A percentile compares a stretch with the other conserved stretches of the same genome.
These are phyloP conservation scores for Echinometra lucunter DNA, from an alignment of 53 echinoderm and acorn worm genomes.

Conservation along the genomic window DNA sequence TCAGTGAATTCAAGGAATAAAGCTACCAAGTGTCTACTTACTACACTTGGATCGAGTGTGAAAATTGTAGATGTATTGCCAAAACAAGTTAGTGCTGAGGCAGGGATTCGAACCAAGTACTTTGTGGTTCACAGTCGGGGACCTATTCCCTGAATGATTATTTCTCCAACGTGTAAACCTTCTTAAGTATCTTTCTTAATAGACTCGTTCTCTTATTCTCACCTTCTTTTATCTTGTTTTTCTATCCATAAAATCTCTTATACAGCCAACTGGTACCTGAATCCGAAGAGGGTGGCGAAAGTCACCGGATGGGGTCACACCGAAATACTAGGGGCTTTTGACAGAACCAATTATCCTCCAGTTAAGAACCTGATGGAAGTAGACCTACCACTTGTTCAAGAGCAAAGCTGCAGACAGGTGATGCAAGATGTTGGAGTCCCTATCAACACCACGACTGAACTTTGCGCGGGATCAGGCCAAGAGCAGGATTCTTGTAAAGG, in stretches of 20 bases:
- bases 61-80: too few species aligned
- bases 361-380: not conserved
- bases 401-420: not conserved
- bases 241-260: not conserved
- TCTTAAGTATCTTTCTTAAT: too few species aligned
- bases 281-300: not conserved
- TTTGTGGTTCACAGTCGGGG: too few species aligned
- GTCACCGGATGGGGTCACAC: conserved; percentile 42
- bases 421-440: not conserved
- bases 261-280: conserved; percentile 2
- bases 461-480: not conserved
- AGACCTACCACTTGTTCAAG: not conserved
- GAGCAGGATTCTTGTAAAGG: not conserved
- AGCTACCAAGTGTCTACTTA: too few species aligned
- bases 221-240: not conserved
- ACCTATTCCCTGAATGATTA: too few species aligned
- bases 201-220: not conserved
- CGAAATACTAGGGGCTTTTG: not conserved
- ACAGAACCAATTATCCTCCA: not conserved
- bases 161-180: too few species aligned
- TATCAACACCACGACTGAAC: not conserved
- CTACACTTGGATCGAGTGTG: too few species aligned
- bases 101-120: too few species aligned
- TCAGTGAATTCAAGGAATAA: too few species aligned
- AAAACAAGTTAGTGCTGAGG: too few species aligned